Conservation (phyloP, 1,140 invertebrate species). For the Brachionus asplanchnoidis region DNA sequence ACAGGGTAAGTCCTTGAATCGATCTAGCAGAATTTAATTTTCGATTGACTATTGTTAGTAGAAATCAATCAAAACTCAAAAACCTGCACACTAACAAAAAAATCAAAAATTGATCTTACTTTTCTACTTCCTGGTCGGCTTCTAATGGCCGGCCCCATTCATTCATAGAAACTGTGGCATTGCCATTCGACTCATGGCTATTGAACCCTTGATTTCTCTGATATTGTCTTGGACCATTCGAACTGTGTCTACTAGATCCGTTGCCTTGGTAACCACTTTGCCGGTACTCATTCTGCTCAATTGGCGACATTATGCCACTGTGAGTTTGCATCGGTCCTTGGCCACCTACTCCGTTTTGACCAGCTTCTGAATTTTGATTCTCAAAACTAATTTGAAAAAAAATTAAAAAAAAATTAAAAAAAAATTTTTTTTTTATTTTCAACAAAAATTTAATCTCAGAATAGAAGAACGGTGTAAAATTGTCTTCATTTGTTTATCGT, state of each 20-base stretch:
- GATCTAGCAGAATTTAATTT: constrained; percentile 23
- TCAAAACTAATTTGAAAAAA: constrained; percentile 15
- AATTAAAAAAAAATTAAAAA: not conserved
- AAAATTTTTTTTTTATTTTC: not conserved
- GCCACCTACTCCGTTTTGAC: not conserved
- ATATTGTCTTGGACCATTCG: not conserved
- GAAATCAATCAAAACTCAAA: constrained; percentile 32
- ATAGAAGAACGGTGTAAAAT: not conserved
- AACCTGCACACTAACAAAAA: not conserved
- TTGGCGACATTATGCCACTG: not conserved
- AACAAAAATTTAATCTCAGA: not conserved
- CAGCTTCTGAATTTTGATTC: not conserved
- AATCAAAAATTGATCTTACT: not conserved
- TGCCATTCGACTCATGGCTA: not conserved
- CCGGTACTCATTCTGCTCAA: not conserved
- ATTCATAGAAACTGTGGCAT: not conserved
- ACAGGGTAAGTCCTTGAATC: constrained; percentile 24
- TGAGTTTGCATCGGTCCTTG: not conserved
- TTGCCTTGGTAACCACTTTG: not conserved
- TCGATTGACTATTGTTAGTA: not conserved
- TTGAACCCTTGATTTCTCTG: not conserved
- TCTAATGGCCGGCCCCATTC: constrained; percentile 14
- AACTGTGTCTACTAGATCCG: not conserved
- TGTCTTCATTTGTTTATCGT: not conserved
- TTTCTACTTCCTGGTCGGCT: not conserved